Base-by-base conservation (phyloP, 1,140 invertebrate species). In the Phocides pigmalion region DNA sequence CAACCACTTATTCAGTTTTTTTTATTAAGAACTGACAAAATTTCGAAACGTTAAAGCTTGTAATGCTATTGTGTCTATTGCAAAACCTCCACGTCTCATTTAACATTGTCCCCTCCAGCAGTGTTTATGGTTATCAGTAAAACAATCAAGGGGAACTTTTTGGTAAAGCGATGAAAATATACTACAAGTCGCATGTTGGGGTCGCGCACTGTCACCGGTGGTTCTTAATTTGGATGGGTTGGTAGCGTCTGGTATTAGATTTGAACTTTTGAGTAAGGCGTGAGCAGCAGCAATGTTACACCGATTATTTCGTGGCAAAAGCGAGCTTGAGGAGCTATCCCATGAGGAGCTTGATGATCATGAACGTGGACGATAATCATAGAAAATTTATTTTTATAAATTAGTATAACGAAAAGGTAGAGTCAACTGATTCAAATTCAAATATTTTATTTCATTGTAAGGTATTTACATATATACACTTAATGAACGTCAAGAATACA, bases 111-210 rank as follows among this genome's bases (percentile, higher is more conserved):
- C 25, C 14, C n/a, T n/a, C 22, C 28, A 35, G 35, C 49, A 35
- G 28, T 35, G 35, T 51, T 51, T 14, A 19, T 51, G 25, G 28
- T 15, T 28, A 28, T 16, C 49, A 15, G 15, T 51, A 19, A 37
- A 51, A 51, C 49, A 51, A 51, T 51, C 37, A 51, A 51, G 49
- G 49, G 49, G 28, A 37, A 51, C 49, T 51, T 51, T 51, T 12
- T 51, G 49, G 15, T 37, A 35, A 51, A 51, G 49, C 49, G 49
- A 37, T 28, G 28, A 37, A 51, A 51, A 51, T 51, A 20, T 28
- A 14, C 4, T 37, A 28, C 49, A 51, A 28, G 17, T 37, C 11
- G 15, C 50, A 11, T 19, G 28, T 20, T 37, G 50, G 16, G 50
- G 50, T 53, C 50, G 37, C 50, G 50, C 50, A 17, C 8, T 53